Conservation (phyloP, 2,113 vertebrate genomes). For the Dermatemys mawii region DNA sequence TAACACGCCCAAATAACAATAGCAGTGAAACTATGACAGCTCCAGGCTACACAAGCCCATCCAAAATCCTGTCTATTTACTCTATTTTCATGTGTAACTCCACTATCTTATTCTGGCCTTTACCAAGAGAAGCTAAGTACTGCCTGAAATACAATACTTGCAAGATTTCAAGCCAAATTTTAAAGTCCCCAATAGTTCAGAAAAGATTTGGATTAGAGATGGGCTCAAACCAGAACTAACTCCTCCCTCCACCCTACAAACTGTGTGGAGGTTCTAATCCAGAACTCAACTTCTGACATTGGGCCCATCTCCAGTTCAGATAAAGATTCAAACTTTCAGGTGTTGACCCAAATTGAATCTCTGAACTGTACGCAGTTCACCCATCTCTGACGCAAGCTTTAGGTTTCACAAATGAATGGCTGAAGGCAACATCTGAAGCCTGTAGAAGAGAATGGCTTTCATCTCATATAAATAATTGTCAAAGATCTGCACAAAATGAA, state of each 20-base stretch:
- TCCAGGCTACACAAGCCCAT: neutral
- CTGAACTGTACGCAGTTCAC: neutral
- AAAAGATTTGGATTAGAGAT: neutral
- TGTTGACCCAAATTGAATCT: neutral
- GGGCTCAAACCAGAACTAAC: neutral
- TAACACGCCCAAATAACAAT: neutral
- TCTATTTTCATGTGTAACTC: neutral
- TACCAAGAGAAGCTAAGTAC: neutral
- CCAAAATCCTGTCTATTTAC: neutral
- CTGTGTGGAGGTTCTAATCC: neutral
- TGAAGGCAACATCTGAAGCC: neutral
- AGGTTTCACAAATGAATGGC: neutral
- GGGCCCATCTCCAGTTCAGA: neutral
- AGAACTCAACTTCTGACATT: neutral
- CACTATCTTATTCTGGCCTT: neutral
- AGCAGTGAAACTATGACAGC: neutral
- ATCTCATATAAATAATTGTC: neutral
- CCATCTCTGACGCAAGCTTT: neutral
- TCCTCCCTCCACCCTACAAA: neutral
- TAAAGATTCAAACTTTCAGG: neutral
- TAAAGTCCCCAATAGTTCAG: neutral
- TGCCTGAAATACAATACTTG: neutral
- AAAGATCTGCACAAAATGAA: neutral
- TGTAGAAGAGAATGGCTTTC: neutral
- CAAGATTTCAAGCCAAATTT: neutral